phyloP scores from a whole-genome alignment of 1,140 invertebrate species.

The Eurosta solidaginis region DNA sequence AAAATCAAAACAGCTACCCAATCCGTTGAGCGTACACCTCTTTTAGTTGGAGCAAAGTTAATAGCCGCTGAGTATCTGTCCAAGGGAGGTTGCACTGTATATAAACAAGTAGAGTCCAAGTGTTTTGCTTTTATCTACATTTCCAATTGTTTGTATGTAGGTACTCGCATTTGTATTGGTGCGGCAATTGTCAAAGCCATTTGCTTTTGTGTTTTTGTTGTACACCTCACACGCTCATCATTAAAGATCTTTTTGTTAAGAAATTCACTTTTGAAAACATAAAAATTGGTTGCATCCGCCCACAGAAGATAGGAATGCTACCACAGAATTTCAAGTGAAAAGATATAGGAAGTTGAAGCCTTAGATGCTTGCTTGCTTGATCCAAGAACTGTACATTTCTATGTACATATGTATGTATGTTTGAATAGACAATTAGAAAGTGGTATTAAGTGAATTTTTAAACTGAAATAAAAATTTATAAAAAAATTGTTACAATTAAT shows the following conservation, averaged over 20 bases:
- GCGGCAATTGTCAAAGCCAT: neutral
- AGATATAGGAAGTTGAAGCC: neutral
- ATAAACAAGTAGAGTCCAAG: neutral
- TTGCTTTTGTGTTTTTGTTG: neutral
- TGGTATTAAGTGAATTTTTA: too few relatives aligned
- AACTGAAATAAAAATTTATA: too few relatives aligned
- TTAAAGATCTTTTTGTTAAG: constrained; percentile 4
- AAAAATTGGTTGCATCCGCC: neutral
- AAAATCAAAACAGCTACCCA: too few relatives aligned
- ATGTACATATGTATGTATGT: too few relatives aligned
- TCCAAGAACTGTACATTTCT: too few relatives aligned
- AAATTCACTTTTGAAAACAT: neutral
- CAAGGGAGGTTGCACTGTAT: too few relatives aligned
- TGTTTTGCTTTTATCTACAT: neutral
- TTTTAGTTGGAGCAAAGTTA: too few relatives aligned
- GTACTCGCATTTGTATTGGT: neutral
- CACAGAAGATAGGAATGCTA: neutral
- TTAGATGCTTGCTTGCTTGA: too few relatives aligned
- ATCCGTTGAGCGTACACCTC: too few relatives aligned
- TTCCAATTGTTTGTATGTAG: neutral
- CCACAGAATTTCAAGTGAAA: neutral
- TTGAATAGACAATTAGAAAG: too few relatives aligned
- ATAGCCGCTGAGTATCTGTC: too few relatives aligned
- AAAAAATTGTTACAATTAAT: too few relatives aligned
- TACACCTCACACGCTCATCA: constrained; percentile 16